Base-by-base conservation (phyloP, 2,888 invertebrate genomes). In the Protophormia terraenovae region DNA sequence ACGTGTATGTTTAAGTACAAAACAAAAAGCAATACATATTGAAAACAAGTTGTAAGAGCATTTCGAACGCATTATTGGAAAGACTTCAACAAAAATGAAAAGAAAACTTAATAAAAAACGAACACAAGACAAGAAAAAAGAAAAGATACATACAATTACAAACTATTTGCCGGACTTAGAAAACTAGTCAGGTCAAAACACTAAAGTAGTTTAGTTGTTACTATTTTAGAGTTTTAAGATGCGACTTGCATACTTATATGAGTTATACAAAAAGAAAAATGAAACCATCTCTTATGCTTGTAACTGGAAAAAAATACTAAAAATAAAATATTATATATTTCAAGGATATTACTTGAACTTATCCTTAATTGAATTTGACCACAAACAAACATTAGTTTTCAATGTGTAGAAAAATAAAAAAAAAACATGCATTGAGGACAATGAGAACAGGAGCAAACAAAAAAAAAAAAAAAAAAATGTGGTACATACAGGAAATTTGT, bases 291-390 rank as follows among this genome's bases (percentile, higher is more conserved):
- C n/a, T 35, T 62, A 1, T 53, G 50, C 60, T 60, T 24, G 62
- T 50, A 50, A 14, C 22, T 22, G 5, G 38, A 38, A 29, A 55
- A 1, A 14, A 32, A 19, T 47, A 19, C 47, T 64, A 60, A 29
- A 38, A 19, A 62, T 3, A 47, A 62, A 71, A 58, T 85, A 73
- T 38, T 80, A 41, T 64, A 75, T 69, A 82, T 81, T 86, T 86
- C 81, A 84, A 86, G 83, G 81, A 86, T 86, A 86, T 86, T 86
- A 86, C 86, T 67, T 84, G 86, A 84, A 86, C 83, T 84, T 86
- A 86, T 84, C 81, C 75, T 86, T 86, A 86, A 86, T 86, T 86
- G 86, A 86, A 86, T 86, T 86, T 86, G 77, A 86, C 83, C 86
- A 86, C 86, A 86, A 84, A 81, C 86, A 86, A 86, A 86, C 83